Percentiles rank a stretch among this genome's conserved stretches.
Evolutionary conservation across 1,140 invertebrate genomes (phyloP).

Genomic region (Neodiprion fabricii): DNA sequence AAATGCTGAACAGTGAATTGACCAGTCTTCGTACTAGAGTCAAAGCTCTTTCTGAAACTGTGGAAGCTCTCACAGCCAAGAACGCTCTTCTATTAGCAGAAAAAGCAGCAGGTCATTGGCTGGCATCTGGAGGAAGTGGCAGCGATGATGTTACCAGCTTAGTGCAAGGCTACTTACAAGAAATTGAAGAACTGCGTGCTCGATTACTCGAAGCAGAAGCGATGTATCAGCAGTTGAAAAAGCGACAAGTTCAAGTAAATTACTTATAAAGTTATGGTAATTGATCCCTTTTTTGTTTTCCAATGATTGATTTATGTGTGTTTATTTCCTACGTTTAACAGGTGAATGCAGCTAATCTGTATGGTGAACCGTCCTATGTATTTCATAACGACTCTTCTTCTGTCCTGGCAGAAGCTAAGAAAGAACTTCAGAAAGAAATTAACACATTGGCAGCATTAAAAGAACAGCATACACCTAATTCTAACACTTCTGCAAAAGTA

Average conservation of each 20-base stretch:
- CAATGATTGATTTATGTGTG: neutral
- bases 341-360: constrained; percentile 42
- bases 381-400: constrained; percentile 53
- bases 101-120: constrained; percentile 76
- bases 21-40: constrained; percentile 85
- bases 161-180: constrained; percentile 84
- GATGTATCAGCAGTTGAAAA: constrained; percentile 80
- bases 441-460: constrained; percentile 55
- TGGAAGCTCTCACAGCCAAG: constrained; percentile 83
- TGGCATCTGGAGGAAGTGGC: constrained; percentile 61
- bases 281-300: neutral
- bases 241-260: constrained; percentile 58
- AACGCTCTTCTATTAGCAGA: constrained; percentile 85
- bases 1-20: constrained; percentile 88
- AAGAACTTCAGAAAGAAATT: constrained; percentile 69
- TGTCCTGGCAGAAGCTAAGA: constrained; percentile 71
- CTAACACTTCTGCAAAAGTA: constrained; percentile 41
- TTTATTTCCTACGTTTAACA: constrained; percentile 16
- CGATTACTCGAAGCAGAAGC: constrained; percentile 89
- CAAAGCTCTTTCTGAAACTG: constrained; percentile 91
- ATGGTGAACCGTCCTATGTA: constrained; percentile 47
- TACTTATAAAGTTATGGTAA: neutral
- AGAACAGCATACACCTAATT: constrained; percentile 46
- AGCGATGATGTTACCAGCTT: constrained; percentile 70
- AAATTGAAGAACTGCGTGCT: constrained; percentile 90